Percentiles rank a stretch among this genome's conserved stretches.
These are phyloP conservation scores for Cryptophagus acutangulus DNA, from an alignment of 2,888 invertebrate genomes.

Conservation along the genomic window DNA sequence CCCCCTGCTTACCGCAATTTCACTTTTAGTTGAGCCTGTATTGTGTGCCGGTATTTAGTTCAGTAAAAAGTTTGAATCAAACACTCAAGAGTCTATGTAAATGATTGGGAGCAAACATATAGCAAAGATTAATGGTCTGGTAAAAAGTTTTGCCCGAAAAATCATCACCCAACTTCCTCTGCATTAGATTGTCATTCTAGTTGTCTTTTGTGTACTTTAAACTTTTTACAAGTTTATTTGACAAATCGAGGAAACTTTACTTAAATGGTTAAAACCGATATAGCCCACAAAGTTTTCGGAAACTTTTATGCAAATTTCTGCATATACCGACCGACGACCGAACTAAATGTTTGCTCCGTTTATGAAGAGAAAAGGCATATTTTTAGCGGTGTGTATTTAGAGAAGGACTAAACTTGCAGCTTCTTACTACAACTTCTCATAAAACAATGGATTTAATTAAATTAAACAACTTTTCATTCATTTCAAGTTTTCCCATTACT, in stretches of 20 bases:
- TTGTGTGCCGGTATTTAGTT: conserved; percentile 8
- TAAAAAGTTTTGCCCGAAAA: neutral
- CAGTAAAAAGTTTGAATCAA: conserved; percentile 11
- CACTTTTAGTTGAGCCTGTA: conserved; percentile 16
- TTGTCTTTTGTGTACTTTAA: conserved; percentile 4
- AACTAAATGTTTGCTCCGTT: neutral
- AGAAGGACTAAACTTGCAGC: neutral
- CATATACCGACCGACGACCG: neutral
- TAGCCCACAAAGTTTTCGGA: neutral
- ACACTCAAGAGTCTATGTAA: conserved; percentile 14
- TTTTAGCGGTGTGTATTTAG: too few relatives aligned
- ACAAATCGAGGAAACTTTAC: conserved; percentile 2
- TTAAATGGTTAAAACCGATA: neutral
- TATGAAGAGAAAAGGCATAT: too few relatives aligned
- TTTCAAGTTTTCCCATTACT: conserved; percentile 2
- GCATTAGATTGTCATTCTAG: neutral
- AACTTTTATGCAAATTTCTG: neutral
- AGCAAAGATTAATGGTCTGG: conserved; percentile 14
- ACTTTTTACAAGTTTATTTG: neutral
- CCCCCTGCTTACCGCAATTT: conserved; percentile 19
- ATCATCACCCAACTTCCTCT: conserved; percentile 2
- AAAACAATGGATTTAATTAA: neutral
- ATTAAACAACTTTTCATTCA: neutral
- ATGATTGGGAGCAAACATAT: conserved; percentile 19
- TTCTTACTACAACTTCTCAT: neutral